Conservation (phyloP, 1,140 invertebrate species). For the Drosophila navojoa region DNA sequence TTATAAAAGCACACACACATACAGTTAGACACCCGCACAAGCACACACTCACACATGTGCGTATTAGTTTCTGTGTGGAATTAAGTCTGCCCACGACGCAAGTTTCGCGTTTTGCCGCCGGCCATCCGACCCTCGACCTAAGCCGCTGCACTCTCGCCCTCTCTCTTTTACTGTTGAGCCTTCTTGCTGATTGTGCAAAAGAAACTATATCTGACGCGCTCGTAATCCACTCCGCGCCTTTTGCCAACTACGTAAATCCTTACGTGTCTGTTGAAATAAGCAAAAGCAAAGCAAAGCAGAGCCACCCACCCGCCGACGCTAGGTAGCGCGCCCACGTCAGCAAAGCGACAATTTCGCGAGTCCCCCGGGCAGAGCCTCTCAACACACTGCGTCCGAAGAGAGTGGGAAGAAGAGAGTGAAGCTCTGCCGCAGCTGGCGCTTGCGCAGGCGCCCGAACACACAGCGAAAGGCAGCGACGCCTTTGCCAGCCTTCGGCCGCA, state of each 20-base stretch:
- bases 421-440: conserved; percentile 25
- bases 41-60: neutral
- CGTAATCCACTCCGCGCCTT: conserved; percentile 43
- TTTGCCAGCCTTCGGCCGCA: conserved; percentile 26
- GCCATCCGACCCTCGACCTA: conserved; percentile 33
- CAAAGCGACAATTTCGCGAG: conserved; percentile 68
- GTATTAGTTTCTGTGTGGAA: conserved; percentile 45
- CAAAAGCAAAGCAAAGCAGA: conserved; percentile 10
- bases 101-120: conserved; percentile 50
- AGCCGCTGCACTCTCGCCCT: neutral
- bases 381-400: neutral
- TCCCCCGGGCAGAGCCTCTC: conserved; percentile 73
- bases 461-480: neutral
- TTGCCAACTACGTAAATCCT: conserved; percentile 66
- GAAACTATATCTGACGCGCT: conserved; percentile 67
- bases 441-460: conserved; percentile 57
- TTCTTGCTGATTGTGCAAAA: conserved; percentile 49
- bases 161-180: too few relatives aligned
- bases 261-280: conserved; percentile 70
- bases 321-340: conserved; percentile 73
- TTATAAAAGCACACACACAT: conserved; percentile 9
- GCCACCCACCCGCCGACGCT: conserved; percentile 4
- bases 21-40: neutral
- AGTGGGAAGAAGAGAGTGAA: neutral
- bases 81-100: conserved; percentile 74